phyloP scores from a whole-genome alignment of 2,797 vertebrate genomes.

The Pseudocheirus occidentalis region DNA sequence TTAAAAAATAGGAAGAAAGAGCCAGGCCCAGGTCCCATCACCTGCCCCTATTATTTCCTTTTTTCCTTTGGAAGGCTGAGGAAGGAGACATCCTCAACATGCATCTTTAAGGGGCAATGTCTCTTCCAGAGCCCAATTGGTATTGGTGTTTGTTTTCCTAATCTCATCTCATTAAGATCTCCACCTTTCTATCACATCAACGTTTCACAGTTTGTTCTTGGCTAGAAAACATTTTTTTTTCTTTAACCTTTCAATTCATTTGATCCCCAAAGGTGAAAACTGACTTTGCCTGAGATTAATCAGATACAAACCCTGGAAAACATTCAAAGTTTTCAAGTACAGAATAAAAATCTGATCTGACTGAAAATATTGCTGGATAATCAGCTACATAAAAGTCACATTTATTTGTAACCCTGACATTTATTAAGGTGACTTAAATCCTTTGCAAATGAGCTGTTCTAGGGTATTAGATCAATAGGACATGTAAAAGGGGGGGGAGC shows the following conservation, averaged over 20 bases:
- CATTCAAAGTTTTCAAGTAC: constrained; percentile 28
- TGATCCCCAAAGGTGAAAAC: constrained; percentile 64
- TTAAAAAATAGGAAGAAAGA: constrained; percentile 16
- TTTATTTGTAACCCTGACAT: constrained; percentile 32
- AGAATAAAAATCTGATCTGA: constrained; percentile 56
- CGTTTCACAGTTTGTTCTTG: constrained; percentile 27
- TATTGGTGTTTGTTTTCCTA: constrained; percentile 40
- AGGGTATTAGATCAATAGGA: not conserved
- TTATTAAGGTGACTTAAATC: constrained; percentile 62
- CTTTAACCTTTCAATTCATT: constrained; percentile 71
- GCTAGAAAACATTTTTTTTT: constrained; percentile 56
- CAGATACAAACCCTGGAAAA: constrained; percentile 64
- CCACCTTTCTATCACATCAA: constrained; percentile 50
- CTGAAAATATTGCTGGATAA: constrained; percentile 56
- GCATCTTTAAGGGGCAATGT: not conserved
- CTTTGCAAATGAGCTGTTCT: constrained; percentile 59
- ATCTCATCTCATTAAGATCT: constrained; percentile 48
- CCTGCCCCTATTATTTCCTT: not conserved
- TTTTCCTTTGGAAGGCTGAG: not conserved
- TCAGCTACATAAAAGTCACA: constrained; percentile 4
- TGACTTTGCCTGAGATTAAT: constrained; percentile 61
- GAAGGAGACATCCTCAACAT: not conserved
- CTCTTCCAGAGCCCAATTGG: not conserved
- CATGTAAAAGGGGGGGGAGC: not conserved
- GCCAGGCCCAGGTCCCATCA: not conserved